Evolutionary conservation across 2,888 invertebrate species (phyloP), one percentile per base, ranked within the genome.

Genomic region (Gortyna flavago): DNA sequence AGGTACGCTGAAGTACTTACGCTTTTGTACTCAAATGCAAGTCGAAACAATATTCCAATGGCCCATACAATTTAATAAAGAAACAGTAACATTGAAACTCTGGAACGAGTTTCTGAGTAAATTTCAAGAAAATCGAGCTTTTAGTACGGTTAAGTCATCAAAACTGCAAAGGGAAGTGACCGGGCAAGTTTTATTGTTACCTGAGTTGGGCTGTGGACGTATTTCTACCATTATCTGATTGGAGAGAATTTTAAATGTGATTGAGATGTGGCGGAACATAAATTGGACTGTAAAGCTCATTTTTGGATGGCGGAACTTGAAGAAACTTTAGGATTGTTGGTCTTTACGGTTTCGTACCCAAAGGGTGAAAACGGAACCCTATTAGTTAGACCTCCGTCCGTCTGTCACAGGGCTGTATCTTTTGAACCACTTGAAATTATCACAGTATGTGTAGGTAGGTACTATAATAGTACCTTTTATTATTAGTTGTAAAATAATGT

Each of bases 111-210:
- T 89, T 69, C 67, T 9, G 72, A 87, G 82, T 78, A 79, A 85
- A 86, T 84, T 88, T 81, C 64, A 74, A 85, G 75, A 41, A 85
- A 89, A 82, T 86, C 77, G 83, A 83, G 59, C 83, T 65, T 76
- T 81, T 69, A 80, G 68, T 79, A 72, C n/a, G 71, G 79, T 66
- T 38, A 80, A 85, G 81, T 88, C 86, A 89, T 89, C 86, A 87
- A 89, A 89, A 89, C 81, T 89, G 86, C 83, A 89, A 89, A 87
- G 84, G 81, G 80, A 80, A 83, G 82, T 87, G 80, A 81, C 83
- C 83, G 78, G 64, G 54, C 61, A 88, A 89, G 80, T 89, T 89
- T 79, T 81, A 89, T 87, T 89, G 86, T 89, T 81, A 89, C 85
- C 85, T 83, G 80, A 85, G 64, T 77, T 57, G 32, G 32, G 41